These are phyloP conservation scores for Sphinx pinastri DNA, from an alignment of 2,888 invertebrate species.

Conservation along the genomic window DNA sequence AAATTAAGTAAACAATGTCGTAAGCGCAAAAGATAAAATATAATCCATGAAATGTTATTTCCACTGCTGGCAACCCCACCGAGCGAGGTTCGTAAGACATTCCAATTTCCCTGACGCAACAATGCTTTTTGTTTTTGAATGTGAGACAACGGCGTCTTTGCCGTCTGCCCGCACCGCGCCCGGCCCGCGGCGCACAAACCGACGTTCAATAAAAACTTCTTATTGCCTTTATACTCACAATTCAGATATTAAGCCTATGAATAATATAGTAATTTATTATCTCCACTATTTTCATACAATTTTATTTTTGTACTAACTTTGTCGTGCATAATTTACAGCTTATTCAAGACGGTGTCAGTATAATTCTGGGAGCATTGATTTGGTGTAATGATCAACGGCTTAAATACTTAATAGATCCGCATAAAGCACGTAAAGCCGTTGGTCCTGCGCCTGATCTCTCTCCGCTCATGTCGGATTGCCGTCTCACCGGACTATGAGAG, in stretches of 20 bases:
- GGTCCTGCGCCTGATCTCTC: too few species aligned
- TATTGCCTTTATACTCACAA: neutral
- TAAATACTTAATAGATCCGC: too few species aligned
- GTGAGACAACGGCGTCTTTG: conserved; percentile 13
- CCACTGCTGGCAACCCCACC: neutral
- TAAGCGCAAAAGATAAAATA: neutral
- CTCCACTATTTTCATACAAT: too few species aligned
- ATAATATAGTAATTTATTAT: neutral
- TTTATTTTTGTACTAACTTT: too few species aligned
- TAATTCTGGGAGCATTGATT: too few species aligned
- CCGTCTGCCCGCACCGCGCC: neutral
- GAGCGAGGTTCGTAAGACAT: conserved; percentile 16
- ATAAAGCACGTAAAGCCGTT: too few species aligned
- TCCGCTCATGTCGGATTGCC: too few species aligned
- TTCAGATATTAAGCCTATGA: conserved; percentile 22
- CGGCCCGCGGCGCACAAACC: neutral
- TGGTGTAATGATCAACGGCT: too few species aligned
- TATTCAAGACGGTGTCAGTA: too few species aligned
- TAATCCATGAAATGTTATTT: neutral
- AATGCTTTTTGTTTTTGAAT: conserved; percentile 23
- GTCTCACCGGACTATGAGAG: too few species aligned
- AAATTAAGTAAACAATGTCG: neutral
- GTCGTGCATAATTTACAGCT: too few species aligned
- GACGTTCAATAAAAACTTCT: conserved; percentile 14
- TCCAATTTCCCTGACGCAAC: conserved; percentile 23